Percentiles rank a stretch among this genome's conserved stretches.
These are phyloP conservation scores for Neodiprion fabricii DNA, from an alignment of 1,140 invertebrate genomes.

Conservation along the genomic window DNA sequence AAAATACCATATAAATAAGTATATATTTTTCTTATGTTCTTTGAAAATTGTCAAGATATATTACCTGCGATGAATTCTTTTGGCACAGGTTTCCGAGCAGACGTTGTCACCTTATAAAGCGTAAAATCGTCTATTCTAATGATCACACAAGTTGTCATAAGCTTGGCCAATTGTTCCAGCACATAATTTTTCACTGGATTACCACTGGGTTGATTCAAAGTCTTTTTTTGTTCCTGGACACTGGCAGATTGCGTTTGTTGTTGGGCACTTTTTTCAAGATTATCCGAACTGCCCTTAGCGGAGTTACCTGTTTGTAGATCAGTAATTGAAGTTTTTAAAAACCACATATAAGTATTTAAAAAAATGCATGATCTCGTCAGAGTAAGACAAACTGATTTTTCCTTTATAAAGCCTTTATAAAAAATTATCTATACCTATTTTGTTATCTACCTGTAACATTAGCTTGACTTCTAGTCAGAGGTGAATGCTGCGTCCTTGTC, in stretches of 20 bases:
- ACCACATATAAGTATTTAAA: neutral
- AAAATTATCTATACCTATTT: slow-evolving; percentile 13
- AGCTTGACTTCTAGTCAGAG: slow-evolving; percentile 60
- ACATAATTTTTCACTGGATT: slow-evolving; percentile 73
- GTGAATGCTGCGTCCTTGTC: slow-evolving; percentile 66
- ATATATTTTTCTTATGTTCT: slow-evolving; percentile 20
- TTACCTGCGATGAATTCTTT: slow-evolving; percentile 84
- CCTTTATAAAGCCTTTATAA: neutral
- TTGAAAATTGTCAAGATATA: slow-evolving; percentile 18
- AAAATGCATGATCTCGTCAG: too few relatives aligned
- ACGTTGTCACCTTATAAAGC: slow-evolving; percentile 82
- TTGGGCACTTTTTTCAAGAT: slow-evolving; percentile 38
- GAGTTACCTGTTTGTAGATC: slow-evolving; percentile 34
- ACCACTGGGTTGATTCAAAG: slow-evolving; percentile 46
- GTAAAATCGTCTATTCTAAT: slow-evolving; percentile 89
- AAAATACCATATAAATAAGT: slow-evolving; percentile 22
- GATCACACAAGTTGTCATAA: slow-evolving; percentile 92
- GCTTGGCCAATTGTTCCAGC: slow-evolving; percentile 77
- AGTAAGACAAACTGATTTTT: neutral
- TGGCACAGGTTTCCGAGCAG: slow-evolving; percentile 71
- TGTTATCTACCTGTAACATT: slow-evolving; percentile 39
- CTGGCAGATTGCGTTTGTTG: slow-evolving; percentile 35
- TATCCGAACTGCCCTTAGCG: slow-evolving; percentile 40
- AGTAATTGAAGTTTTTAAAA: slow-evolving; percentile 10
- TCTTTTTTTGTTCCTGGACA: slow-evolving; percentile 46